Evolutionary conservation across 1,140 invertebrate species (phyloP), one percentile per base, ranked within the genome.

Genomic region (Leucophenga varia): DNA sequence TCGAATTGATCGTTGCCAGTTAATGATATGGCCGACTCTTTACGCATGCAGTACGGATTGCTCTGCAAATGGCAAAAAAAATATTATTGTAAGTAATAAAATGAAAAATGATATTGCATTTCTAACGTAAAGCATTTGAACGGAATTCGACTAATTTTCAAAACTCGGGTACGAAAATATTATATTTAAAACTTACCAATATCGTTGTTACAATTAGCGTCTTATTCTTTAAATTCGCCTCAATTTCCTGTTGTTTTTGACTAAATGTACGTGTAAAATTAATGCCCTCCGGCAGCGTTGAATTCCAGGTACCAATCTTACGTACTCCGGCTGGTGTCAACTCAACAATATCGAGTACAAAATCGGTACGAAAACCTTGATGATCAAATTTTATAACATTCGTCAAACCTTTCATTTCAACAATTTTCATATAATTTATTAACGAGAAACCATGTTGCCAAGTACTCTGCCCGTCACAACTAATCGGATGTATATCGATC

Each of bases 401-500:
- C 1, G 93, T 96, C 53, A 97, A 76, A 2, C 95, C 95, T 55
- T 86, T 84, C 80, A 95, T 91, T 75, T 93, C 90, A 8, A 93
- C 94, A 61, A 95, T 90, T 82, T 94, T 95, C 92, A 98, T 97
- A 69, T 97, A 97, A 79, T 97, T 97, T 47, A 96, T 91, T 18
- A 98, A 81, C 55, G 90, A 94, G 74, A 93, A 91, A 41, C 95
- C 95, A 68, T 95, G 90, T 5, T 87, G 87, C 94, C 94, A 97
- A 1, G 91, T 92, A 63, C 95, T 88, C 42, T 89, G 85, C 3
- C 87, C 87, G 54, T 95, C 91, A 72, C 94, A 97, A 12, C 88
- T 91, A 13, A 97, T 79, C 1, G 89, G 86, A 64, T 88, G 87
- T 47, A 93, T 90, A 68, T 92, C 88, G 36, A 95, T 92, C 68